These are phyloP conservation scores for Cirrhinus mrigala DNA, from an alignment of 2,797 vertebrate genomes.

Conservation along the genomic window DNA sequence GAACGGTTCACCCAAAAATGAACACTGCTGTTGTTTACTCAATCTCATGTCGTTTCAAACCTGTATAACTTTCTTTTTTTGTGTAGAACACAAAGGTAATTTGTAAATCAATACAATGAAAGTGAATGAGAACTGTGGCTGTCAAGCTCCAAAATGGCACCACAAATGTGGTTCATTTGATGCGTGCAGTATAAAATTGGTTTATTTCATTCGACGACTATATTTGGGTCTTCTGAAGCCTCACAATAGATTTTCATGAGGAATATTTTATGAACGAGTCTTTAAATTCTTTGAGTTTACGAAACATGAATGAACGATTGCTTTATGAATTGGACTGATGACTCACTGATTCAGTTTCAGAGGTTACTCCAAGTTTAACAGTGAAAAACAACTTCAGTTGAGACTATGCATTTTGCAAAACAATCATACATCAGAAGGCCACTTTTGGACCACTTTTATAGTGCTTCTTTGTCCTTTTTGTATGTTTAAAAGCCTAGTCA, in stretches of 20 bases:
- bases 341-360: neutral
- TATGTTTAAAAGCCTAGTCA: neutral
- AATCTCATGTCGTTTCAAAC: neutral
- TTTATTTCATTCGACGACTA: neutral
- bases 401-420: neutral
- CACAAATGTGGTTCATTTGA: neutral
- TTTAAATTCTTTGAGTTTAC: neutral
- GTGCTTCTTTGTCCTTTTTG: neutral
- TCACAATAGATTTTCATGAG: neutral
- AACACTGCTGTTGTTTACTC: neutral
- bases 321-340: neutral
- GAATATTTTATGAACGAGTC: neutral
- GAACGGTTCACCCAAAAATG: neutral
- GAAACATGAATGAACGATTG: neutral
- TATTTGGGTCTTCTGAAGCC: neutral
- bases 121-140: neutral
- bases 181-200: neutral
- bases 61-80: neutral
- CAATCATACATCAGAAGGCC: neutral
- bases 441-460: neutral
- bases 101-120: constrained; percentile 3
- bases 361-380: neutral
- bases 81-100: neutral
- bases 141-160: neutral
- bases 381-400: neutral